phyloP scores from a whole-genome alignment of 2,888 invertebrate species.

The Lobophora halterata region DNA sequence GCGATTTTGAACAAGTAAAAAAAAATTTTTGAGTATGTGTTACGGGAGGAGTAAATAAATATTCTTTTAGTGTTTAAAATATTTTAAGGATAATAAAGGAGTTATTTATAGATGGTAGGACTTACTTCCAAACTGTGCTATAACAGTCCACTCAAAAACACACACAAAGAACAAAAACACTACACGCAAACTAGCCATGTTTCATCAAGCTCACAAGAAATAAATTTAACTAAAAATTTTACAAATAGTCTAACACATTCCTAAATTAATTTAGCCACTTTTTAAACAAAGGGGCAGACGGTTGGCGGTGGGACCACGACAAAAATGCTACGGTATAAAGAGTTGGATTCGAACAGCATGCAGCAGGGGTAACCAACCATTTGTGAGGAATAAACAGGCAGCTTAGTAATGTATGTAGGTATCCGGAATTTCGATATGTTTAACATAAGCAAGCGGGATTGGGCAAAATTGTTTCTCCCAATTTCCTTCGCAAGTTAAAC shows the following conservation, averaged over 20 bases:
- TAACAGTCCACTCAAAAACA: constrained; percentile 52
- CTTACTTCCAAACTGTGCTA: constrained; percentile 74
- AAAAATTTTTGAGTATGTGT: no score
- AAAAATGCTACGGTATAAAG: constrained; percentile 70
- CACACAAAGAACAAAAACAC: constrained; percentile 45
- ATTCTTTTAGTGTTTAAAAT: no score
- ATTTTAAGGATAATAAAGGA: no score
- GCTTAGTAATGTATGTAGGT: no score
- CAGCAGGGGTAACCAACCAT: constrained; percentile 52
- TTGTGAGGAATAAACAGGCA: constrained; percentile 7
- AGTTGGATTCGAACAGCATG: constrained; percentile 52
- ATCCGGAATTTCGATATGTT: no score
- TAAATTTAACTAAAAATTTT: not conserved
- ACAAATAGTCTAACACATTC: constrained; percentile 3
- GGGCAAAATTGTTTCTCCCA: no score
- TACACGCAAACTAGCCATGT: constrained; percentile 34
- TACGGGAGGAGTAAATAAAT: no score
- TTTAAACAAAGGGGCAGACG: constrained; percentile 21
- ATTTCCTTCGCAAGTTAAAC: no score
- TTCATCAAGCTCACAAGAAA: constrained; percentile 3
- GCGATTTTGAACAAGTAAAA: no score
- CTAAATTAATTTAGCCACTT: constrained; percentile 9
- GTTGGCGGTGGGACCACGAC: constrained; percentile 48
- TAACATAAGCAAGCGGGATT: no score
- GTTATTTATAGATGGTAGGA: no score